phyloP scores from a whole-genome alignment of 2,797 vertebrate species.

The Monodelphis domestica region DNA sequence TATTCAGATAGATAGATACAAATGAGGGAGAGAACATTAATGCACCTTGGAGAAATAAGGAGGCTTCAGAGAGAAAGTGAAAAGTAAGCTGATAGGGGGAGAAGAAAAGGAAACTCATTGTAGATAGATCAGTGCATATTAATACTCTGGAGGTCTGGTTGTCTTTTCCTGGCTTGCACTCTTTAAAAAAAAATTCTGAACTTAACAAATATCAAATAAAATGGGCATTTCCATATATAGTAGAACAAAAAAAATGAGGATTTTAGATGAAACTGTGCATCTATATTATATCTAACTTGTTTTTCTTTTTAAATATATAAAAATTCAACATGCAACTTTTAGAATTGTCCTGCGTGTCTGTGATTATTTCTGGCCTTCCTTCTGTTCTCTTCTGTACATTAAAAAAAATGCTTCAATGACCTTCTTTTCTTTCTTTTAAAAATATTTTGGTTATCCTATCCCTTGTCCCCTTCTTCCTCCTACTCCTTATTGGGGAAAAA shows the following conservation, averaged over 20 bases:
- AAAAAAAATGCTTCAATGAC: neutral
- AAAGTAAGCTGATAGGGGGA: neutral
- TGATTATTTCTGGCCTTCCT: neutral
- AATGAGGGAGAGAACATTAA: neutral
- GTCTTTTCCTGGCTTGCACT: neutral
- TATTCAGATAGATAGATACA: neutral
- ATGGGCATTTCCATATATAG: neutral
- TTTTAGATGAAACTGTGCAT: neutral
- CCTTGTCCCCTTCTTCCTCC: neutral
- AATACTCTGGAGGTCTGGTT: neutral
- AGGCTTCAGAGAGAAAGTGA: neutral
- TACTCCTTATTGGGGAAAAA: neutral
- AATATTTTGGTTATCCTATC: neutral
- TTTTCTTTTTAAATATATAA: neutral
- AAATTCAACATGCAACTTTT: neutral
- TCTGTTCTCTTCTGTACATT: neutral
- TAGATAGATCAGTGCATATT: neutral
- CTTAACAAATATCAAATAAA: neutral
- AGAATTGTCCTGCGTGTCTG: neutral
- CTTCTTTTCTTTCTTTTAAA: neutral
- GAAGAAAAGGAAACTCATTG: neutral
- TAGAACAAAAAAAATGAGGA: neutral
- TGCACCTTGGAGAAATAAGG: neutral
- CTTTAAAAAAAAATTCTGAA: neutral
- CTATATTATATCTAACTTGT: neutral